Conservation (phyloP, 1,140 invertebrate species). For the Drosophila varians region DNA sequence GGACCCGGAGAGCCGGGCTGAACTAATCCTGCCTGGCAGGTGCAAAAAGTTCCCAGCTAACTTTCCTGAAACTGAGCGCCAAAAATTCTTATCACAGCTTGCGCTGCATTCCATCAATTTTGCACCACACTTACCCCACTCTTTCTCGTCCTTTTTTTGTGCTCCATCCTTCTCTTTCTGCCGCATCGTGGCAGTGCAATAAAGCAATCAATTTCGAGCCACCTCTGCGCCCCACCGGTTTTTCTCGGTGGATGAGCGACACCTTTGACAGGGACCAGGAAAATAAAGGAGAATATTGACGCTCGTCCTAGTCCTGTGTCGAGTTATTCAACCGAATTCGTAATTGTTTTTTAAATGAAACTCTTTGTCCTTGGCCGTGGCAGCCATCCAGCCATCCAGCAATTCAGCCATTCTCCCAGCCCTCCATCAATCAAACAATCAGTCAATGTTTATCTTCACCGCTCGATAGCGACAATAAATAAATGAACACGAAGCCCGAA, state of each 20-base stretch:
- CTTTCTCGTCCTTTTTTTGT: background rate
- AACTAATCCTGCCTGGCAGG: constrained; percentile 45
- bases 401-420: constrained; percentile 16
- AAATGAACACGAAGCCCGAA: constrained; percentile 28
- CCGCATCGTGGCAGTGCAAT: constrained; percentile 42
- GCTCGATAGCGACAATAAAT: constrained; percentile 63
- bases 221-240: background rate
- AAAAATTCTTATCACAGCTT: constrained; percentile 65
- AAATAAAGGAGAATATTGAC: constrained; percentile 29
- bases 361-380: constrained; percentile 53
- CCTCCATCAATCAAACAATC: constrained; percentile 27
- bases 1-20: constrained; percentile 1
- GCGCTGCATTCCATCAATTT: constrained; percentile 66
- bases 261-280: constrained; percentile 66
- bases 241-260: constrained; percentile 48
- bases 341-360: constrained; percentile 76
- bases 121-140: constrained; percentile 23
- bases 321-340: constrained; percentile 49
- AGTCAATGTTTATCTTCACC: constrained; percentile 42
- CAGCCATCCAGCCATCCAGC: constrained; percentile 24
- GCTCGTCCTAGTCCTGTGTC: background rate
- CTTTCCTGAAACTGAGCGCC: constrained; percentile 60
- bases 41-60: constrained; percentile 49
- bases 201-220: constrained; percentile 75
- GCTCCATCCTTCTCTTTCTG: background rate